Base-by-base conservation (phyloP, 2,888 invertebrate genomes). In the Ischnus inquisitorius region DNA sequence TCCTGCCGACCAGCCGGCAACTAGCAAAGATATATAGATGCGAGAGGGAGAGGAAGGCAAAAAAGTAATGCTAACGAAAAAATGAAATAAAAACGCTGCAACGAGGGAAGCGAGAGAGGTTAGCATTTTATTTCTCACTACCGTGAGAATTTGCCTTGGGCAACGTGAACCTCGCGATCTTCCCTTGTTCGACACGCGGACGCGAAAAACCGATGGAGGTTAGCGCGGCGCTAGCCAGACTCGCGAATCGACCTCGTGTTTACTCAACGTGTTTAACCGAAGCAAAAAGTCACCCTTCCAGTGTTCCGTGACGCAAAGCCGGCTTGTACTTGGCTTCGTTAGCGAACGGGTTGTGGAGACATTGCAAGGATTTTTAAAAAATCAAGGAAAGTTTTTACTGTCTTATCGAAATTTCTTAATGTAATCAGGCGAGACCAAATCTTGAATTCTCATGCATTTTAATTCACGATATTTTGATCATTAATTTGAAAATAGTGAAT, bases 161-260 rank as follows among this genome's bases (percentile, higher is more conserved):
- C 75, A 69, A 19, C 72, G 41, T 34, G 71, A 75, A 76, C 76
- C 76, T 72, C 28, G 25, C 64, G 22, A 72, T 81, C 57, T 81
- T 64, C 64, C 54, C 62, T 71, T 64, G 67, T 81, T 72, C 28
- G 43, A 46, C 69, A 68, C 46, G 51, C 69, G 16, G 62, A 71
- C 34, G 39, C 10, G 67, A 80, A 72, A 77, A 68, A 77, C 65
- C 60, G 48, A 74, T 16, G 41, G 22, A 8, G n/a, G 46, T 28
- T 62, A n/a, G n/a, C 64, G 72, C 62, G 68, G 65, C 46, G 68
- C 28, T 39, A 51, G 69, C 48, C 22, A 46, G 48, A 54, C 68
- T 39, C 60, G 81, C 57, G 41, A 72, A 77, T 67, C 77, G 76
- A 77, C 77, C 80, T 72, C 80, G 71, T 28, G 77, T 68, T 83